phyloP scores from a whole-genome alignment of 1,140 invertebrate genomes.

The Temnothorax longispinosus region DNA sequence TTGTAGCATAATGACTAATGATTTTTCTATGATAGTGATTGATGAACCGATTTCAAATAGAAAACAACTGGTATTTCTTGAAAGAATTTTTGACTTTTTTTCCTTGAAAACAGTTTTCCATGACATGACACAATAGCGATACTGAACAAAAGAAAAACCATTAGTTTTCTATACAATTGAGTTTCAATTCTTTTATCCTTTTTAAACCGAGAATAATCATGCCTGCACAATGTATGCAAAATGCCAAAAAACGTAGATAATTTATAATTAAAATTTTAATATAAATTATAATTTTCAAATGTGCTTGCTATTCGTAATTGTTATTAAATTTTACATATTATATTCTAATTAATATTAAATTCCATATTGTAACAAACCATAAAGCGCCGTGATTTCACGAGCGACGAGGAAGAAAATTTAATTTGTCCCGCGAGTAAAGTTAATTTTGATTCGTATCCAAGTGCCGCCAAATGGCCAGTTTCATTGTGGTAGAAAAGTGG shows the following conservation, averaged over 20 bases:
- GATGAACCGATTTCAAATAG: conserved; percentile 1
- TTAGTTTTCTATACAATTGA: conserved; percentile 8
- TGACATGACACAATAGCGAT: neutral
- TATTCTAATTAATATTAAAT: conserved; percentile 11
- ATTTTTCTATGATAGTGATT: neutral
- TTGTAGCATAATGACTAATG: neutral
- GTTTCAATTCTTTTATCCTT: neutral
- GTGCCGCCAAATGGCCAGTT: neutral
- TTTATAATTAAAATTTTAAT: neutral
- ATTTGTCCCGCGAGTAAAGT: neutral
- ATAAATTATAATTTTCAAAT: neutral
- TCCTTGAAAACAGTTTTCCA: neutral
- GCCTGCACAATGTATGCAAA: neutral
- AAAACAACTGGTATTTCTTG: neutral
- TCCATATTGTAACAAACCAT: neutral
- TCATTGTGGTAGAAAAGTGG: conserved; percentile 18
- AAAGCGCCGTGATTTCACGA: conserved; percentile 7
- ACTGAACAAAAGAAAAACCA: neutral
- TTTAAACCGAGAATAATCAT: neutral
- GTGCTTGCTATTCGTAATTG: neutral
- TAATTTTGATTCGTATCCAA: conserved; percentile 11
- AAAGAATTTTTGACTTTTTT: neutral
- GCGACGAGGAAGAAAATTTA: neutral
- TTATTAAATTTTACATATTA: neutral
- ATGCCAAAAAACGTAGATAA: neutral